Evolutionary conservation across 37 sponge, comb jelly and placozoan species (phyloP), one percentile per base, ranked within the genome.

Genomic region (Aplysina aerophoba): DNA sequence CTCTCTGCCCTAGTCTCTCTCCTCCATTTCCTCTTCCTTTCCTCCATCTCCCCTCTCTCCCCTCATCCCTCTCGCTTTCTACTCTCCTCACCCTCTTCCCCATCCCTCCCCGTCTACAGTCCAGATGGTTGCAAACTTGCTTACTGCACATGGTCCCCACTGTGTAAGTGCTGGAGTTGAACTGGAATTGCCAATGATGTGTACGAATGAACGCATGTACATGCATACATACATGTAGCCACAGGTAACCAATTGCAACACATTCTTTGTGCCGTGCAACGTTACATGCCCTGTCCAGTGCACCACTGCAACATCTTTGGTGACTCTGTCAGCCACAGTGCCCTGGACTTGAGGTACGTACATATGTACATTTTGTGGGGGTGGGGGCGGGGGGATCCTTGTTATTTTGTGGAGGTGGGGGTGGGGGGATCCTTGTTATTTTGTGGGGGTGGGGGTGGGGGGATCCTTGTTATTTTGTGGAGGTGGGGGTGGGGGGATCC

Each of bases 91-190:
- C n/a, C n/a, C n/a, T n/a, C n/a, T n/a, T n/a, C n/a, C 55, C 20
- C 59, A 0, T 17, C 0, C 44, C 35, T 20, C 39, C 25, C 73
- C 30, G 13, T 55, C 59, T 79, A 4, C 59, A 93, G 94, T 69
- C 94, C 84, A 39, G 94, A 94, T 88, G 83, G 91, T 33, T 40
- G 73, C 78, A 85, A 84, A 74, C 84, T 95, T 21, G 65, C 68
- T 20, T 95, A 95, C 81, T 87, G 90, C 59, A 95, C 91, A 16
- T 95, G 96, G 96, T 90, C 87, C 30, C 87, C 86, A 66, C 82
- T 25, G 27, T 34, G 91, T 93, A 87, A 61, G 91, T 56, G 71
- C 28, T 69, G 15, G 4, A 34, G n/a, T 13, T 4, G 13, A 35
- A 6, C 13, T 12, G 35, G 4, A 28, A 34, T 27, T 16, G 19